A percentile compares a stretch with the other conserved stretches of the same genome.
These are phyloP conservation scores for Alces alces DNA, from an alignment of 2,113 vertebrate genomes.

Conservation along the genomic window DNA sequence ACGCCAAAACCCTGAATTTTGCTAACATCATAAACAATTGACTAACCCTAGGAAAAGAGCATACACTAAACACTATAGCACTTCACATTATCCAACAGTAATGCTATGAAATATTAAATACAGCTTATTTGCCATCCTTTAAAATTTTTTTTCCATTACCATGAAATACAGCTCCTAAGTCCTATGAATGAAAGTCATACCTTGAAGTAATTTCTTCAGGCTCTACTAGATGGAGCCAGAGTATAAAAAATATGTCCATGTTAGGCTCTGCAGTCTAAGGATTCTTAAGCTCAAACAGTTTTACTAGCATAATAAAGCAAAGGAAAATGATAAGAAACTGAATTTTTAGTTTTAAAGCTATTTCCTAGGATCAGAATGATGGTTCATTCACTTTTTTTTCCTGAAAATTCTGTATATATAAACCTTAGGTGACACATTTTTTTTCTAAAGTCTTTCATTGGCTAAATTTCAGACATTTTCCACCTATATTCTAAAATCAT, in stretches of 20 bases:
- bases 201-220: conserved; percentile 60
- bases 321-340: background rate
- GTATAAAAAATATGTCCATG: conserved; percentile 69
- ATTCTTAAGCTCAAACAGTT: background rate
- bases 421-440: background rate
- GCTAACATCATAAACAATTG: background rate
- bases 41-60: background rate
- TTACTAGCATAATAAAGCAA: conserved; percentile 12
- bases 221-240: conserved; percentile 81
- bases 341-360: background rate
- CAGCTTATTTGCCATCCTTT: background rate
- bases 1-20: background rate
- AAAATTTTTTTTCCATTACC: background rate
- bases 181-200: background rate
- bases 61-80: background rate
- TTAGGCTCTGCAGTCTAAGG: background rate
- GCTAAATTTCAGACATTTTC: background rate
- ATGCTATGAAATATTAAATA: background rate
- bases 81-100: background rate
- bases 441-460: background rate
- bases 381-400: background rate
- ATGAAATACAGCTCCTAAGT: background rate
- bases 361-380: background rate
- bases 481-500: background rate
- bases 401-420: background rate